Conservation (phyloP, 2,113 vertebrate species). For the Nesoenas mayeri region DNA sequence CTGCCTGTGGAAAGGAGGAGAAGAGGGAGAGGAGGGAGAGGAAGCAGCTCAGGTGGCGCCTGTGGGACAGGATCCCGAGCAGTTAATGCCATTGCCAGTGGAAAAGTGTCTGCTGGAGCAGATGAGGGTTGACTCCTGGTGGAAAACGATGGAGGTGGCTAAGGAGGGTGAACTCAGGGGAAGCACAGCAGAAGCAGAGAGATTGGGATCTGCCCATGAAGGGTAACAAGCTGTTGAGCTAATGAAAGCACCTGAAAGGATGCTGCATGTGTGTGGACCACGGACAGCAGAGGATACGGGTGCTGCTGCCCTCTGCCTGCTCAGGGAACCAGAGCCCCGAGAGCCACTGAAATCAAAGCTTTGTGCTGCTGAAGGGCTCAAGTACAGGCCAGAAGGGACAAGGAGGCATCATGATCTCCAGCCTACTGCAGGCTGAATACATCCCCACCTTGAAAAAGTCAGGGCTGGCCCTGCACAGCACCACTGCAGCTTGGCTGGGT, state of each 20-base stretch:
- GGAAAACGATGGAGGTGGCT: neutral
- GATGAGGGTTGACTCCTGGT: neutral
- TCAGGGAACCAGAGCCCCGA: neutral
- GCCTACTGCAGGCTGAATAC: neutral
- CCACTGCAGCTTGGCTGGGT: neutral
- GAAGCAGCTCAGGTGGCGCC: neutral
- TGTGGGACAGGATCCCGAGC: neutral
- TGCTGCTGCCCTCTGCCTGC: neutral
- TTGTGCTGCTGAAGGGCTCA: neutral
- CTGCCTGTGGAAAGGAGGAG: neutral
- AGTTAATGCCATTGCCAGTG: neutral
- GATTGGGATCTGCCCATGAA: neutral
- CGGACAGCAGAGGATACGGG: fast-evolving
- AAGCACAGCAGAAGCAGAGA: neutral
- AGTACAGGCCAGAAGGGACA: neutral
- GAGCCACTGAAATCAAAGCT: neutral
- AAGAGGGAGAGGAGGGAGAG: neutral
- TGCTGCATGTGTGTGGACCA: fast-evolving
- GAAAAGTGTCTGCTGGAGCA: fast-evolving
- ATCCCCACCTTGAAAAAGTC: neutral
- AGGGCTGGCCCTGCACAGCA: fast-evolving
- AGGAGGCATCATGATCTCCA: neutral
- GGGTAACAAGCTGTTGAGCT: neutral
- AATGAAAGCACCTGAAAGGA: neutral
- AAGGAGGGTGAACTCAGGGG: neutral